Conservation (phyloP, 2,113 vertebrate species). For the Beaufortia kweichowensis region DNA sequence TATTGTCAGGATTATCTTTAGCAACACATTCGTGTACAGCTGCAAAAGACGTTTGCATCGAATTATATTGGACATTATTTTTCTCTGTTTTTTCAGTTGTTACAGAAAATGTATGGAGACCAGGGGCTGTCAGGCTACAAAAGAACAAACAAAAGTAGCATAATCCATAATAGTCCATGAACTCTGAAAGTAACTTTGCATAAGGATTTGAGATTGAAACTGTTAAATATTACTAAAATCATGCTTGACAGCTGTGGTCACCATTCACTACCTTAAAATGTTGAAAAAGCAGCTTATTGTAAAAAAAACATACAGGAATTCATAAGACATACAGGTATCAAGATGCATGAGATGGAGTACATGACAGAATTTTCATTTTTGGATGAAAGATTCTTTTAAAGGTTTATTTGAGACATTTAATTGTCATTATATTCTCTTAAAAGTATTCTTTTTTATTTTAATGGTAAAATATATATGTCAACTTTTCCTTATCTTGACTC, state of each 20-base stretch:
- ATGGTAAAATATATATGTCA: not conserved
- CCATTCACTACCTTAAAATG: not conserved
- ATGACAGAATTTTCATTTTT: not conserved
- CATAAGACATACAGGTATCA: too few species aligned
- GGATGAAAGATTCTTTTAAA: not conserved
- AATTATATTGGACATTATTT: too few species aligned
- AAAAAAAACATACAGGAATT: not conserved
- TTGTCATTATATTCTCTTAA: too few species aligned
- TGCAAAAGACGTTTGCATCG: not conserved
- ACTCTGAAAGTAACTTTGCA: too few species aligned
- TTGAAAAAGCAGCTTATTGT: not conserved
- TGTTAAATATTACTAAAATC: not conserved
- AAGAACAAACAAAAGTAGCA: too few species aligned
- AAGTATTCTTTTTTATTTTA: not conserved
- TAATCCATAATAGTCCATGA: too few species aligned
- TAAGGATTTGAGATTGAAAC: not conserved
- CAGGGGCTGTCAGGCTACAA: too few species aligned
- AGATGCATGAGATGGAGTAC: not conserved
- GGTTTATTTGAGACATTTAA: not conserved
- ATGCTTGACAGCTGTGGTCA: not conserved
- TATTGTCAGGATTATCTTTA: not conserved
- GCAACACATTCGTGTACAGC: not conserved
- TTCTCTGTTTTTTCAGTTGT: too few species aligned
- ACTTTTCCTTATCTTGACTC: slow-evolving; percentile 4
- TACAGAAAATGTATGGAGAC: too few species aligned